Percentiles rank a stretch among this genome's conserved stretches.
phyloP scores from a whole-genome alignment of 1,140 invertebrate genomes.

The Procambarus clarkii region DNA sequence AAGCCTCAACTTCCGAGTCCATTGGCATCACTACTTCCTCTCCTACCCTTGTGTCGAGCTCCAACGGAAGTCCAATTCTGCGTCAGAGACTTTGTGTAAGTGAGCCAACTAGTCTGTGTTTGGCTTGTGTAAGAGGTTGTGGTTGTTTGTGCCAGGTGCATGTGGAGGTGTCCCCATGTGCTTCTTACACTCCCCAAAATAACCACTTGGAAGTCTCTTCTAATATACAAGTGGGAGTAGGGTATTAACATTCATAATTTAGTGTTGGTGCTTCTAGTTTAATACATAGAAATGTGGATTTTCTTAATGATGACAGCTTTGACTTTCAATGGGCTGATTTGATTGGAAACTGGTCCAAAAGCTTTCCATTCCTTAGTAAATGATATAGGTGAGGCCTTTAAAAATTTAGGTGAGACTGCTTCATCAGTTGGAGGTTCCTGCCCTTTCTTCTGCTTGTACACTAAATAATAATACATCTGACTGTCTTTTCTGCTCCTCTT shows the following conservation, averaged over 20 bases:
- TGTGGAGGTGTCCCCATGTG: background rate
- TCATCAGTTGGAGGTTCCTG: background rate
- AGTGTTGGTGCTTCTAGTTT: background rate
- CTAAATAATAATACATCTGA: background rate
- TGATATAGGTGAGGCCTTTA: background rate
- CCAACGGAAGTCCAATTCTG: conserved; percentile 44
- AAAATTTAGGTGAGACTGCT: background rate
- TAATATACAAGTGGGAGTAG: background rate
- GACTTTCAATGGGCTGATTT: background rate
- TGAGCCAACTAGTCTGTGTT: background rate
- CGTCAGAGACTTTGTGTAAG: conserved; percentile 62
- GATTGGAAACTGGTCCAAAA: background rate
- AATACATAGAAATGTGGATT: background rate
- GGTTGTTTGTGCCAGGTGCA: background rate
- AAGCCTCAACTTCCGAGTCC: background rate
- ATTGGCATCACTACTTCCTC: conserved; percentile 2
- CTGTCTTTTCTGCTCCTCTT: background rate
- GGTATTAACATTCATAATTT: background rate
- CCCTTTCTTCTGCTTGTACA: background rate
- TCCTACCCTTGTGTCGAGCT: conserved; percentile 5
- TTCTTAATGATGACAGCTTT: background rate
- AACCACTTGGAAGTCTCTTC: background rate
- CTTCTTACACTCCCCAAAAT: background rate
- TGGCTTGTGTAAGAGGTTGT: background rate
- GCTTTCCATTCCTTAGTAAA: background rate